phyloP scores from a whole-genome alignment of 1,140 invertebrate genomes.

The Sogatella furcifera region DNA sequence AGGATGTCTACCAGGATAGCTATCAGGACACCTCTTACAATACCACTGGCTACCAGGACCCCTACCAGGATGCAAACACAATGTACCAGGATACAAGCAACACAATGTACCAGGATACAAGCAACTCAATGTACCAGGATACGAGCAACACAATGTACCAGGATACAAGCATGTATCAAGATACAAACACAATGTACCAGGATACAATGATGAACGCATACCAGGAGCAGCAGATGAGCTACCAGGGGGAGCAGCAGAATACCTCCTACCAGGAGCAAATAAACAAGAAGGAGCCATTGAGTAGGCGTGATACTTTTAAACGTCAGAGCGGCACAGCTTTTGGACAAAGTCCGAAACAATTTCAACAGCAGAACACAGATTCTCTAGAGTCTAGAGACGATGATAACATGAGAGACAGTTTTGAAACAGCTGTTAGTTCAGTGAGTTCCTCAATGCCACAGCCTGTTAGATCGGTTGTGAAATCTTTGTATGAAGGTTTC shows the following conservation, averaged over 20 bases:
- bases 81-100: constrained; percentile 28
- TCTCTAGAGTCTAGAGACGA: constrained; percentile 44
- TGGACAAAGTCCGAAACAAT: constrained; percentile 19
- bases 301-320: constrained; percentile 20
- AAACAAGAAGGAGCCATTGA: constrained; percentile 7
- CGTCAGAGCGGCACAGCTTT: constrained; percentile 17
- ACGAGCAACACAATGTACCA: constrained; percentile 37
- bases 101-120: constrained; percentile 33
- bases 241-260: constrained; percentile 26
- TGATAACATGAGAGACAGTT: constrained; percentile 44
- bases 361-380: constrained; percentile 37
- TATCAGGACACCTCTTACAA: too few species aligned
- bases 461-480: too few species aligned
- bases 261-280: constrained; percentile 1
- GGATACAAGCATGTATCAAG: constrained; percentile 17
- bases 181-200: constrained; percentile 21
- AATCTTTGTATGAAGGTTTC: neutral
- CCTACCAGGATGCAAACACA: constrained; percentile 3
- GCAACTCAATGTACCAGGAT: constrained; percentile 35
- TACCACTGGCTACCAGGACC: neutral
- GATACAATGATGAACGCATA: constrained; percentile 26
- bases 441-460: constrained; percentile 31
- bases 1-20: too few species aligned
- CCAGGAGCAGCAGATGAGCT: constrained; percentile 15
- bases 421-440: constrained; percentile 46